Evolutionary conservation across 1,140 invertebrate genomes (phyloP).

Genomic region (Hyles euphorbiae): DNA sequence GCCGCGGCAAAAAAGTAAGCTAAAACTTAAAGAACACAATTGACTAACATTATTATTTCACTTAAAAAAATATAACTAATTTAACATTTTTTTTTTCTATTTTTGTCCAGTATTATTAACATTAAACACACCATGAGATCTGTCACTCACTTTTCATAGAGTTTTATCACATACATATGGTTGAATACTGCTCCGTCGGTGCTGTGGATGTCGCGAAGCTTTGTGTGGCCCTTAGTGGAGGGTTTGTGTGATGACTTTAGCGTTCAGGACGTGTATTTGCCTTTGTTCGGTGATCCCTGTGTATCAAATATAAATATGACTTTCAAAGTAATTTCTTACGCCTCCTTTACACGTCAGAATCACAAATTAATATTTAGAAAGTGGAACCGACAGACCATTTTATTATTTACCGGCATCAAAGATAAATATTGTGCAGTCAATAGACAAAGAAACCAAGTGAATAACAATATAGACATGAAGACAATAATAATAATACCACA

Average conservation of each 20-base stretch:
- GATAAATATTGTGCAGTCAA: too few species aligned
- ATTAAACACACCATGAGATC: constrained; percentile 67
- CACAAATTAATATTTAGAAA: too few species aligned
- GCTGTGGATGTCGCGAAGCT: constrained; percentile 41
- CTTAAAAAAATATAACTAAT: constrained; percentile 19
- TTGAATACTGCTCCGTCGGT: constrained; percentile 68
- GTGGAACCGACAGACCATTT: too few species aligned
- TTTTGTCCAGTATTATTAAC: constrained; percentile 47
- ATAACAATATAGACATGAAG: too few species aligned
- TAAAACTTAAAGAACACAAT: constrained; percentile 45
- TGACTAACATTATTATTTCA: constrained; percentile 38
- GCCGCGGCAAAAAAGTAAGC: constrained; percentile 24
- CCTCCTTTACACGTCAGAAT: too few species aligned
- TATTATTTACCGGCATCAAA: too few species aligned
- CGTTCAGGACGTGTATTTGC: constrained; percentile 61
- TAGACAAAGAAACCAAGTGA: too few species aligned
- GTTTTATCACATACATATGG: constrained; percentile 45
- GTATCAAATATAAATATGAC: not conserved
- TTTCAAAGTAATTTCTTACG: too few species aligned
- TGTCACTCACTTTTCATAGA: constrained; percentile 68
- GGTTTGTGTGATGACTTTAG: constrained; percentile 37
- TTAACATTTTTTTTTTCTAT: constrained; percentile 29
- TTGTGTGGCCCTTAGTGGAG: constrained; percentile 5
- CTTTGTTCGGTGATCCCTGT: constrained; percentile 58
- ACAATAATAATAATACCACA: too few species aligned